Conservation (phyloP, 2,113 vertebrate genomes). For the Clupea harengus region DNA sequence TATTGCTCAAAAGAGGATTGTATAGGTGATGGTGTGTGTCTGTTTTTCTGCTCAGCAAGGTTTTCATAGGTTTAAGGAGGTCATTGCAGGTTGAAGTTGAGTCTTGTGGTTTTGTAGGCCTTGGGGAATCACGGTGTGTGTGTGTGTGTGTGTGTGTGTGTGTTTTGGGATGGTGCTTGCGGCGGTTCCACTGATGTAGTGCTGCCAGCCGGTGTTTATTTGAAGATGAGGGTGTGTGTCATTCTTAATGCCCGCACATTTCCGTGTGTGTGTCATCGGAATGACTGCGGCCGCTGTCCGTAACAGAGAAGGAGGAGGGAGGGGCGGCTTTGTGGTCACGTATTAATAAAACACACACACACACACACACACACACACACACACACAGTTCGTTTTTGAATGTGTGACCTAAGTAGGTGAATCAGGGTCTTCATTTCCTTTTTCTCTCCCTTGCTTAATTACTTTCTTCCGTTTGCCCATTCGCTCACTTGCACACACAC, state of each 20-base stretch:
- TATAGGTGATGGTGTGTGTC: background rate
- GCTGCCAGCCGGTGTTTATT: slow-evolving; percentile 4
- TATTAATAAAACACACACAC: slow-evolving; percentile 1
- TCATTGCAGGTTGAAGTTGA: background rate
- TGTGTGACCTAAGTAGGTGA: background rate
- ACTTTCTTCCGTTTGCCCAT: background rate
- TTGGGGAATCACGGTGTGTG: background rate
- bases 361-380: background rate
- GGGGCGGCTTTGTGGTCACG: background rate
- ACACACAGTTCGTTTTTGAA: background rate
- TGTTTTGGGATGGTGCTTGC: background rate
- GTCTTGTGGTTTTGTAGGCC: background rate
- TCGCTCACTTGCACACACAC: background rate
- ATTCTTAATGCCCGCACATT: slow-evolving; percentile 2
- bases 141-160: background rate
- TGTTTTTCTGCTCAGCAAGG: no score
- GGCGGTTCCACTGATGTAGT: background rate
- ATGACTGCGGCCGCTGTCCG: background rate
- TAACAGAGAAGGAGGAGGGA: background rate
- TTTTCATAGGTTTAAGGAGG: background rate
- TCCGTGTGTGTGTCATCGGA: slow-evolving; percentile 6
- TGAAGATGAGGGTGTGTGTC: slow-evolving; percentile 9
- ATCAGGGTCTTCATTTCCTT: background rate
- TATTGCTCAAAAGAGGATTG: background rate
- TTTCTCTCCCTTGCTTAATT: background rate